Percentiles rank a stretch among this genome's conserved stretches.
phyloP scores from a whole-genome alignment of 2,113 vertebrate genomes.

The Acinonyx jubatus region DNA sequence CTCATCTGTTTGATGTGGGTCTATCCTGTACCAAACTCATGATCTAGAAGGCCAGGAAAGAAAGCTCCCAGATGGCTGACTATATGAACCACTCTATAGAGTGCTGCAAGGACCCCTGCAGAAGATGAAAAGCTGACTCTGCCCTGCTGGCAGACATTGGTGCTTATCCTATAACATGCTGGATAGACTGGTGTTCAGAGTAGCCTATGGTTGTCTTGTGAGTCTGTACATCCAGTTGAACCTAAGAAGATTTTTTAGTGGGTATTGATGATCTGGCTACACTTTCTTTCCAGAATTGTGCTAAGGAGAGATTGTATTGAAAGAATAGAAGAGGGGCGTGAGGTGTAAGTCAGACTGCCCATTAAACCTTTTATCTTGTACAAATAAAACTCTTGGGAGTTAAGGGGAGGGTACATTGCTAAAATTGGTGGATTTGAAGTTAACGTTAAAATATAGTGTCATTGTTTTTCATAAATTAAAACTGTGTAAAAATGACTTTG shows the following conservation, averaged over 20 bases:
- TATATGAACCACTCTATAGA: background rate
- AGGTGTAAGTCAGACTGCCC: background rate
- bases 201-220: background rate
- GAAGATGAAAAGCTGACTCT: background rate
- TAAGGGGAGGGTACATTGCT: background rate
- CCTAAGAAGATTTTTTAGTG: background rate
- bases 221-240: background rate
- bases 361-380: background rate
- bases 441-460: conserved; percentile 12
- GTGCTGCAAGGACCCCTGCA: background rate
- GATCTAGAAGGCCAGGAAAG: background rate
- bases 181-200: background rate
- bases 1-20: background rate
- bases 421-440: background rate
- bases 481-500: background rate
- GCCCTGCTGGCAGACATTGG: background rate
- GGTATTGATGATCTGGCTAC: background rate
- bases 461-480: conserved; percentile 19
- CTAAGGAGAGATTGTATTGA: background rate
- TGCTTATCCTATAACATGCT: background rate
- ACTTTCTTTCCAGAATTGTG: background rate
- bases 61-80: background rate
- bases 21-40: background rate
- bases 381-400: background rate
- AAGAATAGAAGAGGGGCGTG: background rate